phyloP scores from a whole-genome alignment of 1,140 invertebrate genomes.

The Papilio helenus region DNA sequence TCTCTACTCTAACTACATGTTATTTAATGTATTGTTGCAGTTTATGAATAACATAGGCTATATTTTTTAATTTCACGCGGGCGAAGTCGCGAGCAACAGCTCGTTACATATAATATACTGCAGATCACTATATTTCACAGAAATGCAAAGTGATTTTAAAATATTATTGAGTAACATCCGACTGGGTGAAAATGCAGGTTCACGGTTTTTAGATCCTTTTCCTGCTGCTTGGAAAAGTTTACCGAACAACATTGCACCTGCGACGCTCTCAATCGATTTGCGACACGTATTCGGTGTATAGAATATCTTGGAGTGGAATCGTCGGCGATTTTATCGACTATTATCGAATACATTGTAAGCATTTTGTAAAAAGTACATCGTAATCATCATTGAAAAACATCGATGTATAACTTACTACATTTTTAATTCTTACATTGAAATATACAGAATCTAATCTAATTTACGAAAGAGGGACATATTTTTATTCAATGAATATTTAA shows the following conservation, averaged over 20 bases:
- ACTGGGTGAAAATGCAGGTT: background rate
- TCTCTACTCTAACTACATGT: background rate
- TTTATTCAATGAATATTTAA: no score
- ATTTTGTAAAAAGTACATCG: background rate
- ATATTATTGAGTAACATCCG: background rate
- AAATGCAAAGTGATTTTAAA: background rate
- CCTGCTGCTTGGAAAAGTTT: constrained; percentile 50
- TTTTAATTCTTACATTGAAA: background rate
- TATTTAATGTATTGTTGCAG: no score
- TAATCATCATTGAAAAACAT: background rate
- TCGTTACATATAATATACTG: background rate
- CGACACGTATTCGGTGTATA: constrained; percentile 68
- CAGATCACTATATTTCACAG: background rate
- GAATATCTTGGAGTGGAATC: constrained; percentile 69
- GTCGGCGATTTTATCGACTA: constrained; percentile 58
- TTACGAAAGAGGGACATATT: no score
- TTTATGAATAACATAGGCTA: no score
- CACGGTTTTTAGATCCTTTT: background rate
- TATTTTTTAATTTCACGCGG: no score
- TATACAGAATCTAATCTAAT: no score
- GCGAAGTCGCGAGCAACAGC: no score
- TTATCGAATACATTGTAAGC: constrained; percentile 43
- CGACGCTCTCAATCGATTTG: constrained; percentile 72
- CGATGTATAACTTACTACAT: background rate
- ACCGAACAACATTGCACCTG: constrained; percentile 64